Conservation (phyloP, 2,113 vertebrate genomes). For the Serinus canaria region DNA sequence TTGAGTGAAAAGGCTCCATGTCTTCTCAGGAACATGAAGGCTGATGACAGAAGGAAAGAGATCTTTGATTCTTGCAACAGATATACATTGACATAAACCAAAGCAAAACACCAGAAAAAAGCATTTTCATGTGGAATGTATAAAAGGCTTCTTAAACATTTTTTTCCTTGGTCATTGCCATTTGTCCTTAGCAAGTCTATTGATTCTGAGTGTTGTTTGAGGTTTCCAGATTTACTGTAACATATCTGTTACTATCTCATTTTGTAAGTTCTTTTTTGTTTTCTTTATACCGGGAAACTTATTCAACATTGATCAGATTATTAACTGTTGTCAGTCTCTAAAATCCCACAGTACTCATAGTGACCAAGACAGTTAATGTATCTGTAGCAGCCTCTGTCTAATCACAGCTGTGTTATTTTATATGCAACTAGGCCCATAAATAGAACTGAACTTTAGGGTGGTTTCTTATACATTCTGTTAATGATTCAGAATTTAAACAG, state of each 20-base stretch:
- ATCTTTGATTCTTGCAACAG: background rate
- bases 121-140: background rate
- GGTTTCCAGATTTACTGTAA: background rate
- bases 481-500: background rate
- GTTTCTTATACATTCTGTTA: background rate
- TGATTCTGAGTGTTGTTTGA: background rate
- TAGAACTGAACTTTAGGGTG: background rate
- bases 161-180: background rate
- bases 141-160: background rate
- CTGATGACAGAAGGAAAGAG: background rate
- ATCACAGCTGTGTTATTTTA: constrained; percentile 7
- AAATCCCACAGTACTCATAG: background rate
- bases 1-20: background rate
- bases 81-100: background rate
- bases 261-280: background rate
- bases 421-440: background rate
- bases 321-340: background rate
- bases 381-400: background rate
- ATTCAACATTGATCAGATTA: background rate
- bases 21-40: background rate
- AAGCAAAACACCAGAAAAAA: background rate
- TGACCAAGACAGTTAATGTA: background rate
- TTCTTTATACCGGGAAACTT: background rate
- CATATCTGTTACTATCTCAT: background rate
- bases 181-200: background rate